These are phyloP conservation scores for human DNA, from an alignment of 2,113 vertebrate genomes.

Conservation along the genomic window GRCh38 chr2:20363501-20364000, in stretches of 20 bases:
- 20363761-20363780: not conserved
- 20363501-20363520: slow-evolving; percentile 33
- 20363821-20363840: not conserved
- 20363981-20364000: too few relatives aligned
- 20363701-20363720: not conserved
- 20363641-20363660: not conserved
- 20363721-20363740: not conserved
- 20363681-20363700: not conserved
- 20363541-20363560: not conserved
- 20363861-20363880: not conserved
- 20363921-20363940: too few relatives aligned
- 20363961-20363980: too few relatives aligned
- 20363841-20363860: not conserved
- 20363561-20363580: not conserved
- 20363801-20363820: not conserved
- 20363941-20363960: too few relatives aligned
- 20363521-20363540: not conserved
- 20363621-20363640: not conserved
- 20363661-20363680: not conserved
- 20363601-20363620: not conserved
- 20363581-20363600: not conserved
- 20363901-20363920: not conserved
- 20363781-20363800: not conserved
- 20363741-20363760: not conserved
- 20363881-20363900: not conserved